These are phyloP conservation scores for Chaunax sp. DNA, from an alignment of 2,797 vertebrate genomes.

Conservation along the genomic window DNA sequence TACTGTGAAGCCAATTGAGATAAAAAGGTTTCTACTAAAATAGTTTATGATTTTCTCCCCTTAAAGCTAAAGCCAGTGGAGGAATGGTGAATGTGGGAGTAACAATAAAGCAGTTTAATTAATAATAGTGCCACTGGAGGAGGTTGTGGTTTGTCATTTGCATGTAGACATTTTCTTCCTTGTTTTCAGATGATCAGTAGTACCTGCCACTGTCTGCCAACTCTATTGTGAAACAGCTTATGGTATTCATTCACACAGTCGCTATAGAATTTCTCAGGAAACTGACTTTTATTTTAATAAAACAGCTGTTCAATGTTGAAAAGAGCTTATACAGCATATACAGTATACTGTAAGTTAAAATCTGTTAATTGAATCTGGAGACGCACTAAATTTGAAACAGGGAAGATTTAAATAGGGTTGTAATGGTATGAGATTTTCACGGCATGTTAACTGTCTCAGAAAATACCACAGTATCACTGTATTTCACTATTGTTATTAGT, in stretches of 20 bases:
- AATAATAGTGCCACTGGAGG: constrained; percentile 23
- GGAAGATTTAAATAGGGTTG: too few species aligned
- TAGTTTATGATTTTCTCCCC: constrained; percentile 2
- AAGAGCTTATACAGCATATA: too few species aligned
- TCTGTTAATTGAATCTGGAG: not conserved
- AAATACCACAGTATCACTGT: too few species aligned
- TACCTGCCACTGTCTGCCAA: constrained; percentile 46
- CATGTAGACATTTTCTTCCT: constrained; percentile 16
- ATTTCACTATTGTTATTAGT: too few species aligned
- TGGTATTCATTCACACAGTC: constrained; percentile 12
- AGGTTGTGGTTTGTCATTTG: constrained; percentile 9
- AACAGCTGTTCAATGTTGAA: constrained; percentile 23
- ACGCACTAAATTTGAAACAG: too few species aligned
- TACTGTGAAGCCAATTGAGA: constrained; percentile 38
- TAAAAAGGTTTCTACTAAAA: constrained; percentile 3
- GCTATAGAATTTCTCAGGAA: constrained; percentile 69
- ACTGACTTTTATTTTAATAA: constrained; percentile 36
- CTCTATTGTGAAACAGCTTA: constrained; percentile 31
- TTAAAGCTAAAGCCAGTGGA: not conserved
- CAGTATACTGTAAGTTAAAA: not conserved
- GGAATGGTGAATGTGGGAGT: not conserved
- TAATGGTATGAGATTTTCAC: too few species aligned
- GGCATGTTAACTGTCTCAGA: too few species aligned
- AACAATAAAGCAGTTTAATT: not conserved
- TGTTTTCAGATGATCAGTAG: constrained; percentile 43